Percentiles rank a stretch among this genome's conserved stretches.
phyloP scores from a whole-genome alignment of 2,888 invertebrate species.

The Caenorhabditis sp. region DNA sequence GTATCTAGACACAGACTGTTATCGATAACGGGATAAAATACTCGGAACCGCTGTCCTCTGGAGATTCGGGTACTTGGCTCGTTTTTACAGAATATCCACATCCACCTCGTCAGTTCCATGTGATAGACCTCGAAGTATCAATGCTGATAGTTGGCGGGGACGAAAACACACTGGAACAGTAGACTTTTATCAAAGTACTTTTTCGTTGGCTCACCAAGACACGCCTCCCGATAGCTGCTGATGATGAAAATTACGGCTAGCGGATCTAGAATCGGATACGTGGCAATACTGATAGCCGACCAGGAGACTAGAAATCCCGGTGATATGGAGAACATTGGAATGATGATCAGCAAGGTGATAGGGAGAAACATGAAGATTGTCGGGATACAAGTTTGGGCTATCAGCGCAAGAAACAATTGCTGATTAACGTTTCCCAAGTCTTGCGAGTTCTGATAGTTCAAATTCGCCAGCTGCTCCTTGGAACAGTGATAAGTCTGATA shows the following conservation, averaged over 20 bases:
- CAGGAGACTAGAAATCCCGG: slow-evolving; percentile 11
- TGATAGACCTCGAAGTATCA: background rate
- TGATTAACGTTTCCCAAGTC: slow-evolving; percentile 2
- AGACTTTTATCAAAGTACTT: too few relatives aligned
- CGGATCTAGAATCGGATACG: slow-evolving; percentile 20
- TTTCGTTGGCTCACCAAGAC: background rate
- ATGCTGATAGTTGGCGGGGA: background rate
- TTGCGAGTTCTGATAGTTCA: background rate
- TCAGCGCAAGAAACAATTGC: slow-evolving; percentile 14
- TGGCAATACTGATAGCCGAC: slow-evolving; percentile 24
- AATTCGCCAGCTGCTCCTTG: slow-evolving; percentile 4
- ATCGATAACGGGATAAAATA: background rate
- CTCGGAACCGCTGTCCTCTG: too few relatives aligned
- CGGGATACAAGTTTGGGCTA: slow-evolving; percentile 18
- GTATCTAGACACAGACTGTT: too few relatives aligned
- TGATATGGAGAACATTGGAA: slow-evolving; percentile 18
- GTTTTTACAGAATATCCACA: background rate
- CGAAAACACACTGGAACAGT: background rate
- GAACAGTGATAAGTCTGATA: slow-evolving; percentile 11
- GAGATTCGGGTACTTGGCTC: background rate
- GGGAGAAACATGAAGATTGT: slow-evolving; percentile 31
- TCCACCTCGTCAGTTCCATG: background rate
- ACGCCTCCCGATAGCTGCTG: slow-evolving; percentile 16
- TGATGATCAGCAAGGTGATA: slow-evolving; percentile 19
- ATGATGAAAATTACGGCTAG: slow-evolving; percentile 15